These are phyloP conservation scores for Drosophila melanica DNA, from an alignment of 1,140 invertebrate genomes.

Conservation along the genomic window DNA sequence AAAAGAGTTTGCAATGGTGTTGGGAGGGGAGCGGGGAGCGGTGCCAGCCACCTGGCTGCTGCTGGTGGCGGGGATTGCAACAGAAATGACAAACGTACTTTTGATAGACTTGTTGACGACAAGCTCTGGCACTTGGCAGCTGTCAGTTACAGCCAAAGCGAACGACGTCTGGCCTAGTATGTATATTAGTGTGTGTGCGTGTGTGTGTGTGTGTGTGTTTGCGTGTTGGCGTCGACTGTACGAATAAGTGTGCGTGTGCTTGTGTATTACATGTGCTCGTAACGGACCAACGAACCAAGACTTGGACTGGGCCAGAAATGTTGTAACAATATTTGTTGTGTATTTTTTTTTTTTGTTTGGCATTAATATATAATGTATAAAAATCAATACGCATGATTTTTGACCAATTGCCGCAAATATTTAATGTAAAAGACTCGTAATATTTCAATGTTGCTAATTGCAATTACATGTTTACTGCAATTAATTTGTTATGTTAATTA, in stretches of 20 bases:
- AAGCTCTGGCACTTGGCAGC: slow-evolving; percentile 81
- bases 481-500: slow-evolving; percentile 70
- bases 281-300: slow-evolving; percentile 35
- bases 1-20: slow-evolving; percentile 14
- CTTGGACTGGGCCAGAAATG: slow-evolving; percentile 36
- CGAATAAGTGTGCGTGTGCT: slow-evolving; percentile 23
- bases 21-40: neutral
- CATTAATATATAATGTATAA: slow-evolving; percentile 72
- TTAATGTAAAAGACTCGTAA: slow-evolving; percentile 54
- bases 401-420: slow-evolving; percentile 55
- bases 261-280: slow-evolving; percentile 35
- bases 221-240: slow-evolving; percentile 31
- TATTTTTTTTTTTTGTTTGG: slow-evolving; percentile 26
- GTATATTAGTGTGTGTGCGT: slow-evolving; percentile 13
- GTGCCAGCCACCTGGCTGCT: slow-evolving; percentile 6
- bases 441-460: slow-evolving; percentile 68
- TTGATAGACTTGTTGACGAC: slow-evolving; percentile 83
- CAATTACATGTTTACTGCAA: slow-evolving; percentile 67
- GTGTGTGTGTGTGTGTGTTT: slow-evolving; percentile 3
- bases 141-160: slow-evolving; percentile 63
- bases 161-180: slow-evolving; percentile 30
- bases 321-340: slow-evolving; percentile 54
- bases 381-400: slow-evolving; percentile 73
- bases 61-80: slow-evolving; percentile 52
- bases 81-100: slow-evolving; percentile 81